Percentiles rank a stretch among this genome's conserved stretches.
phyloP scores from a whole-genome alignment of 2,113 vertebrate species.

The Podocnemis expansa region DNA sequence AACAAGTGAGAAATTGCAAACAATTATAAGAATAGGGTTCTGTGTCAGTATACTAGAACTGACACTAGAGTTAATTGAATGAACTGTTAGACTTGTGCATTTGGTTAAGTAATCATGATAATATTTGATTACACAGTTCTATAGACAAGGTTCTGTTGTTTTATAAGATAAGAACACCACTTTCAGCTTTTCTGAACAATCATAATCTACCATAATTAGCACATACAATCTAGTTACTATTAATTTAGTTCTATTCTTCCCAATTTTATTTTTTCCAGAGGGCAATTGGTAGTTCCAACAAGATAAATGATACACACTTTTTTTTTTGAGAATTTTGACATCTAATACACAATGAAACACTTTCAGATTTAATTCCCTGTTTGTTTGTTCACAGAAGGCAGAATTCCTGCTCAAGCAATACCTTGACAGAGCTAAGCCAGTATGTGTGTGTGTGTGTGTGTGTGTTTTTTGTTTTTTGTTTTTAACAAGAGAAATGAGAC shows the following conservation, averaged over 20 bases:
- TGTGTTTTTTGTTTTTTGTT: too few relatives aligned
- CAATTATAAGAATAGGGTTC: constrained; percentile 37
- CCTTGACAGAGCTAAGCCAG: not conserved
- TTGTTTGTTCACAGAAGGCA: not conserved
- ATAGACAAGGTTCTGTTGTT: constrained; percentile 1
- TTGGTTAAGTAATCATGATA: not conserved
- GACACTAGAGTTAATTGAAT: not conserved
- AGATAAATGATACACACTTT: not conserved
- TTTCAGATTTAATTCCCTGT: not conserved
- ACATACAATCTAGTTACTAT: constrained; percentile 14
- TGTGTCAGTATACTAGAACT: not conserved
- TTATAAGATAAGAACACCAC: constrained; percentile 20
- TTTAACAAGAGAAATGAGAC: constrained; percentile 1
- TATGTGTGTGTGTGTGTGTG: too few relatives aligned
- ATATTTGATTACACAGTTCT: not conserved
- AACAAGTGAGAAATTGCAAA: constrained; percentile 24
- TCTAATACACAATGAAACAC: not conserved
- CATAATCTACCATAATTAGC: constrained; percentile 38
- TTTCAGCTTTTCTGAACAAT: constrained; percentile 8
- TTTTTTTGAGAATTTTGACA: not conserved
- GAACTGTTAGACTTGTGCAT: not conserved
- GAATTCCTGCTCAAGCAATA: constrained; percentile 3
- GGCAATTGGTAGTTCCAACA: not conserved
- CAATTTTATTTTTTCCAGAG: not conserved
- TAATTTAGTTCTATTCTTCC: not conserved